A percentile compares a stretch with the other conserved stretches of the same genome.
phyloP scores from a whole-genome alignment of 1,140 invertebrate species.

The Chionoecetes opilio region DNA sequence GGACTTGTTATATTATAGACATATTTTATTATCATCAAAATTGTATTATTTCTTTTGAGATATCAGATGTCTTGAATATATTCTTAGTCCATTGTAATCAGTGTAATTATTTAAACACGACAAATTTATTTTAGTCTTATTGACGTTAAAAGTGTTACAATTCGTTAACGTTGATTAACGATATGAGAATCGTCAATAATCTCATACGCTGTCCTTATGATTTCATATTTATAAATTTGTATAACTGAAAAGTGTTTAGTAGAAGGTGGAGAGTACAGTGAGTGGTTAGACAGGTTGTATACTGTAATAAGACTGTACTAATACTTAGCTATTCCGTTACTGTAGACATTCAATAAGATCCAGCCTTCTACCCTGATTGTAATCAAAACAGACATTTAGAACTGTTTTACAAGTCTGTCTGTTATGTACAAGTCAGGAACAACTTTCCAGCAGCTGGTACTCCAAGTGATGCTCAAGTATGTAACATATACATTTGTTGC shows the following conservation, averaged over 20 bases:
- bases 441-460: slow-evolving; percentile 66
- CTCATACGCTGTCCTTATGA: neutral
- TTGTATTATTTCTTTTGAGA: neutral
- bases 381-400: slow-evolving; percentile 67
- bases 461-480: slow-evolving; percentile 69
- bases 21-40: slow-evolving; percentile 9
- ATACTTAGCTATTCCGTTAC: slow-evolving; percentile 48
- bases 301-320: slow-evolving; percentile 42
- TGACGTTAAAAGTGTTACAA: neutral
- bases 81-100: slow-evolving; percentile 2
- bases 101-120: neutral
- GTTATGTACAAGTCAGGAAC: slow-evolving; percentile 54
- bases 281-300: slow-evolving; percentile 21
- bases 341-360: slow-evolving; percentile 50
- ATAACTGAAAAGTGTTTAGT: neutral
- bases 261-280: slow-evolving; percentile 17
- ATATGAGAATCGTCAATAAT: neutral
- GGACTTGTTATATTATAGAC: slow-evolving; percentile 50
- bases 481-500: slow-evolving; percentile 53
- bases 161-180: neutral
- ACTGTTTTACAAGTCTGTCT: slow-evolving; percentile 55
- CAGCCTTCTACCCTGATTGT: slow-evolving; percentile 67
- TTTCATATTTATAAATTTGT: slow-evolving; percentile 15
- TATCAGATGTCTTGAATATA: neutral
- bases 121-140: neutral